Evolutionary conservation across 2,113 vertebrate genomes (phyloP).

Genomic region (Zingel zingel): DNA sequence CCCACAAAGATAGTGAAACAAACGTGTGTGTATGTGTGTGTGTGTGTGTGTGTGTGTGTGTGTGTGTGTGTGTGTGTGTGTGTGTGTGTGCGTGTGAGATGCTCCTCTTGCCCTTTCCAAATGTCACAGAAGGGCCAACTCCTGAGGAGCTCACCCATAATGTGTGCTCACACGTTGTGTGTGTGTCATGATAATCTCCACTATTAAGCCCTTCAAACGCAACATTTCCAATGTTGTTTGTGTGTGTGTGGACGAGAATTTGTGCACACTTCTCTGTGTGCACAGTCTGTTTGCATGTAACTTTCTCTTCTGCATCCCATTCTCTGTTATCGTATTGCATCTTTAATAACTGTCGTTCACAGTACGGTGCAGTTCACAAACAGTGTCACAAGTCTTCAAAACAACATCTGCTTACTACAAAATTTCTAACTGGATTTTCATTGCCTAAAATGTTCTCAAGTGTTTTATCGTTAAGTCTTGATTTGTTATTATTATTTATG

Average conservation of each 20-base stretch:
- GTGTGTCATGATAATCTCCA: conserved; percentile 49
- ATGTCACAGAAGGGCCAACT: conserved; percentile 81
- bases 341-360: conserved; percentile 54
- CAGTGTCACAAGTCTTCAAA: conserved; percentile 56
- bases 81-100: conserved; percentile 54
- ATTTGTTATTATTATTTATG: conserved; percentile 34
- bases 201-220: conserved; percentile 64
- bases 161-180: conserved; percentile 51
- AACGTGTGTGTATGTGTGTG: conserved; percentile 40
- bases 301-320: conserved; percentile 37
- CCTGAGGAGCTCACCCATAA: conserved; percentile 68
- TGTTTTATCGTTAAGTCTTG: conserved; percentile 40
- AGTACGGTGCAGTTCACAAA: conserved; percentile 43
- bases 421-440: conserved; percentile 37
- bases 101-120: conserved; percentile 80
- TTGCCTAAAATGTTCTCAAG: not conserved
- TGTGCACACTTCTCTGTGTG: not conserved
- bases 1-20: no score
- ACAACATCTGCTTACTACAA: conserved; percentile 52
- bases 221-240: conserved; percentile 48
- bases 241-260: conserved; percentile 12
- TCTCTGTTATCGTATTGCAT: conserved; percentile 62
- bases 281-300: conserved; percentile 18
- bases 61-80: not conserved
- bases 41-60: not conserved